Percentiles rank a stretch among this genome's conserved stretches.
Evolutionary conservation across 2,797 vertebrate genomes (phyloP).

Genomic region (Natrix natrix): DNA sequence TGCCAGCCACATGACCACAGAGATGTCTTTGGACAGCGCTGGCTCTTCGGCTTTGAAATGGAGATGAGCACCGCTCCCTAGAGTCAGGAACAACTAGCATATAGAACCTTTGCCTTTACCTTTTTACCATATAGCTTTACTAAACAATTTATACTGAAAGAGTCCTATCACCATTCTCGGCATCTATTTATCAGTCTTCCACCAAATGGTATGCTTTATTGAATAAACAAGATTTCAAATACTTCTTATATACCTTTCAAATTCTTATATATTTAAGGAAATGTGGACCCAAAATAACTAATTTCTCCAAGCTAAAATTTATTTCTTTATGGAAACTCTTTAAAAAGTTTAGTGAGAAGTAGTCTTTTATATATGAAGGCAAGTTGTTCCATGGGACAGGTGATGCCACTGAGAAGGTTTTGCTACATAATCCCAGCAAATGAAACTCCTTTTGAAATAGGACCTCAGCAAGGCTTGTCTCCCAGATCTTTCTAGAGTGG

Average conservation of each 20-base stretch:
- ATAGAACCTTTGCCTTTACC: too few relatives aligned
- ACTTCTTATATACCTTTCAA: not conserved
- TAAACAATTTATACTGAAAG: not conserved
- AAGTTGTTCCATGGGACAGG: not conserved
- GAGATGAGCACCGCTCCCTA: too few relatives aligned
- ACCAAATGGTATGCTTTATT: not conserved
- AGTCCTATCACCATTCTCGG: not conserved
- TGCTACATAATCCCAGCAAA: not conserved
- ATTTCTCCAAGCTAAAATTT: not conserved
- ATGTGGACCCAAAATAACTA: not conserved
- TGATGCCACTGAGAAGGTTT: not conserved
- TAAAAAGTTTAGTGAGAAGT: not conserved
- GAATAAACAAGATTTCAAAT: not conserved
- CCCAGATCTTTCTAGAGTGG: not conserved
- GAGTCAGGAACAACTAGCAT: too few relatives aligned
- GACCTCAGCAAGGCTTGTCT: not conserved
- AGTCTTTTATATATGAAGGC: not conserved
- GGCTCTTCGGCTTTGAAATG: too few relatives aligned
- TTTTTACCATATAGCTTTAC: not conserved
- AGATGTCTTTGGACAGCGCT: too few relatives aligned
- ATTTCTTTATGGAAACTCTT: not conserved
- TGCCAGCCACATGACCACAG: too few relatives aligned
- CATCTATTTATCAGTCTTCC: not conserved
- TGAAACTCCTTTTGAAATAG: not conserved
- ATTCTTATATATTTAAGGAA: not conserved